Conservation (phyloP, 2,113 vertebrate species). For the Oceanites oceanicus region DNA sequence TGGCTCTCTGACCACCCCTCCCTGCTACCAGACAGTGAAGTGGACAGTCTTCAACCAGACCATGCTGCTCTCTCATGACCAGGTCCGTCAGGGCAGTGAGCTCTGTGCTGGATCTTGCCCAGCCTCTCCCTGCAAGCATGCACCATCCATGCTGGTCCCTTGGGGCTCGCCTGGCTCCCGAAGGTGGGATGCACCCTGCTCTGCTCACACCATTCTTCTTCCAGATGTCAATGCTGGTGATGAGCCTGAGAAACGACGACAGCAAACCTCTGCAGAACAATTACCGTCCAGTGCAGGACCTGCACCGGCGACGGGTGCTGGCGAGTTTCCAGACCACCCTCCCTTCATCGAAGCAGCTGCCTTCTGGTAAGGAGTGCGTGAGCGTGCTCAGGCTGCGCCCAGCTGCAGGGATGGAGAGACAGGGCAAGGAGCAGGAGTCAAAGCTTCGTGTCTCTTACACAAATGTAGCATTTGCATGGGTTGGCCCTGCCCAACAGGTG, state of each 20-base stretch:
- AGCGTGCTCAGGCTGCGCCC: background rate
- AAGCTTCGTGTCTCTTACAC: accelerated
- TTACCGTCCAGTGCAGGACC: background rate
- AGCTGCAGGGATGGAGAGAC: background rate
- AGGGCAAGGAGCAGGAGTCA: background rate
- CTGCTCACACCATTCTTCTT: background rate
- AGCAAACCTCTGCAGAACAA: slow-evolving; percentile 21
- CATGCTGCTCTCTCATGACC: slow-evolving; percentile 71
- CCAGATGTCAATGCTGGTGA: slow-evolving; percentile 14
- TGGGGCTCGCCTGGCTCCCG: background rate
- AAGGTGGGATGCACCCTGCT: background rate
- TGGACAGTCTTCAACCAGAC: slow-evolving; percentile 89
- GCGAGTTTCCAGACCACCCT: slow-evolving; percentile 30
- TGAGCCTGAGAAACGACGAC: background rate
- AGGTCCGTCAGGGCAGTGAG: background rate
- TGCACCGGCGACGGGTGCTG: background rate
- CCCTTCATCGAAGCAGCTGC: background rate
- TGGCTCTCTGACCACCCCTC: slow-evolving; percentile 86
- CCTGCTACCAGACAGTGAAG: slow-evolving; percentile 82
- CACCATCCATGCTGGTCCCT: background rate
- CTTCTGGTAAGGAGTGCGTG: background rate
- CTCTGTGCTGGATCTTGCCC: background rate
- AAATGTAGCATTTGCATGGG: background rate
- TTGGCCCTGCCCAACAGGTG: background rate
- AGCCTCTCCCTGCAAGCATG: background rate